Base-by-base conservation (phyloP, 2,113 vertebrate genomes). In the Myotis yumanensis region DNA sequence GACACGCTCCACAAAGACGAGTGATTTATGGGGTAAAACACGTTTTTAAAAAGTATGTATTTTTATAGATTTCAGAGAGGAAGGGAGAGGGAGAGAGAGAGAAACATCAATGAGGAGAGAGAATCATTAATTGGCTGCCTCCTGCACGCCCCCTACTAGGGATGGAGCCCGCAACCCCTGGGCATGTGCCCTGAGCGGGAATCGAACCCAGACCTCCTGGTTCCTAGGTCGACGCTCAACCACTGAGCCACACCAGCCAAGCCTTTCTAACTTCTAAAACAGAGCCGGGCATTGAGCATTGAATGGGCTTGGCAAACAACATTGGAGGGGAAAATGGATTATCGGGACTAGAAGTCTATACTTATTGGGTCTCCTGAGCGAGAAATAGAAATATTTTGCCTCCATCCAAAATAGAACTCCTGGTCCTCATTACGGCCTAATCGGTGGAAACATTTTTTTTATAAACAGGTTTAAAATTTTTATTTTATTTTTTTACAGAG, bases 401-500 rank as follows among this genome's bases (percentile, higher is more conserved):
- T 86, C 32, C 57, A n/a, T 52, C 3, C 93, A 68, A 86, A 95
- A 89, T 76, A 86, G 88, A 93, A 76, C 81, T 86, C 77, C 91
- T 90, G 81, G 66, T 96, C 79, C 95, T 86, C 94, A 83, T 96
- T 97, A 95, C 28, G 20, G 81, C 83, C 79, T 97, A 91, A 96
- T 84, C 86, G 96, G 86, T 95, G 88, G 95, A 97, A 97, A 93
- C 84, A 80, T 93, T 97, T 89, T 94, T 94, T 94, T 92, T 97
- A 96, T 72, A 96, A 94, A 96, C 77, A 86, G 95, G 90, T 82
- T 96, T 96, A 96, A 97, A 96, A n/a, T 89, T 96, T 97, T 97
- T 97, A 96, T 88, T 96, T 96, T 93, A 87, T 97, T 96, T 94
- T 43, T 96, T 97, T 97, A 97, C 90, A 77, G 95, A 92, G 92